phyloP scores from a whole-genome alignment of 2,113 vertebrate species.

The Melanostigma gelatinosum region DNA sequence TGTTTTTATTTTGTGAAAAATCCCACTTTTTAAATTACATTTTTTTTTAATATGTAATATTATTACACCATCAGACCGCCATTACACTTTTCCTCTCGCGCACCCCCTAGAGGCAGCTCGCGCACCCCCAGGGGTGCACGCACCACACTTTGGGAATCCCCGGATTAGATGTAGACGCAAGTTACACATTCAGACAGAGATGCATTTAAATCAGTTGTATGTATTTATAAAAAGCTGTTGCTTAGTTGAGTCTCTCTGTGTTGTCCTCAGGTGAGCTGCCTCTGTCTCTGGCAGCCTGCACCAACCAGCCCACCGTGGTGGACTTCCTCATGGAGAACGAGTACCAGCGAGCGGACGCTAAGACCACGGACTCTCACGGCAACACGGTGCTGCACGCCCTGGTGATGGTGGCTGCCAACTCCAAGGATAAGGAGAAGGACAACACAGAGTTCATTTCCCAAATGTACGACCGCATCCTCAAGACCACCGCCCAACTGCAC shows the following conservation, averaged over 20 bases:
- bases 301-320: slow-evolving; percentile 93
- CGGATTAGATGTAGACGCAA: background rate
- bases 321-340: slow-evolving; percentile 91
- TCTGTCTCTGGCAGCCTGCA: slow-evolving; percentile 94
- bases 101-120: too few species aligned
- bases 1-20: too few species aligned
- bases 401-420: slow-evolving; percentile 92
- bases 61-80: too few species aligned
- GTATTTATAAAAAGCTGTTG: background rate
- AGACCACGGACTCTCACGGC: slow-evolving; percentile 86
- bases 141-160: too few species aligned
- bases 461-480: slow-evolving; percentile 93
- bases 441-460: slow-evolving; percentile 92
- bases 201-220: background rate
- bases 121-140: too few species aligned
- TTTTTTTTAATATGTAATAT: too few species aligned
- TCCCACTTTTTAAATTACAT: too few species aligned
- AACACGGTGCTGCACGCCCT: slow-evolving; percentile 93
- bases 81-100: too few species aligned
- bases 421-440: slow-evolving; percentile 60
- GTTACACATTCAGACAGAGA: background rate
- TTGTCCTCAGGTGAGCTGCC: slow-evolving; percentile 89
- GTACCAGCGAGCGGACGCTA: slow-evolving; percentile 81
- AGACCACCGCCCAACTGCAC: slow-evolving; percentile 82
- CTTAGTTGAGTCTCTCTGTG: background rate